Percentiles rank a stretch among this genome's conserved stretches.
Conservation (phyloP, 2,113 vertebrate genomes). For the Sorex araneus region DNA sequence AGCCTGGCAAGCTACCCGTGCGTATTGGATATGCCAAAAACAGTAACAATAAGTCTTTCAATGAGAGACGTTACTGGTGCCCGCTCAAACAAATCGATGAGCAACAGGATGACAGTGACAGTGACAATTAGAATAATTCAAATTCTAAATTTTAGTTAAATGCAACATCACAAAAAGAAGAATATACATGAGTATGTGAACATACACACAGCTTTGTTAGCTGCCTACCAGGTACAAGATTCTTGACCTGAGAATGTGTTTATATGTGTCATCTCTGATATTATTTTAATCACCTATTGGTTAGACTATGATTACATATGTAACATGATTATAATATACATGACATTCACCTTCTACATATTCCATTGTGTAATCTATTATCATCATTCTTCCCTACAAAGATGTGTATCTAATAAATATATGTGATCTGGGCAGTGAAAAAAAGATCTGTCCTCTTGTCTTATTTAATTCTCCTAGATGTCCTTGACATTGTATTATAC, state of each 20-base stretch:
- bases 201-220: background rate
- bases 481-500: conserved; percentile 73
- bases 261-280: background rate
- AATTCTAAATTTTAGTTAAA: conserved; percentile 39
- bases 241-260: background rate
- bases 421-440: background rate
- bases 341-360: background rate
- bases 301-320: background rate
- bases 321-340: background rate
- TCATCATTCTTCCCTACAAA: background rate
- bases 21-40: too few relatives aligned
- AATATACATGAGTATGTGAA: background rate
- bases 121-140: too few relatives aligned
- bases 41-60: too few relatives aligned
- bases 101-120: too few relatives aligned
- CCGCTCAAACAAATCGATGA: too few relatives aligned
- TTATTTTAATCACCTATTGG: conserved; percentile 9
- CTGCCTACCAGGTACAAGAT: background rate
- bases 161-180: background rate
- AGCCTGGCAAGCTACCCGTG: too few relatives aligned
- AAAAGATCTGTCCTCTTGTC: conserved; percentile 23
- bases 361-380: conserved; percentile 34
- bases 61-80: too few relatives aligned
- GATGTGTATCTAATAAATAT: background rate
- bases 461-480: conserved; percentile 57